Evolutionary conservation across 1,140 invertebrate species (phyloP), one percentile per base, ranked within the genome.

Genomic region (Hermetia illucens): DNA sequence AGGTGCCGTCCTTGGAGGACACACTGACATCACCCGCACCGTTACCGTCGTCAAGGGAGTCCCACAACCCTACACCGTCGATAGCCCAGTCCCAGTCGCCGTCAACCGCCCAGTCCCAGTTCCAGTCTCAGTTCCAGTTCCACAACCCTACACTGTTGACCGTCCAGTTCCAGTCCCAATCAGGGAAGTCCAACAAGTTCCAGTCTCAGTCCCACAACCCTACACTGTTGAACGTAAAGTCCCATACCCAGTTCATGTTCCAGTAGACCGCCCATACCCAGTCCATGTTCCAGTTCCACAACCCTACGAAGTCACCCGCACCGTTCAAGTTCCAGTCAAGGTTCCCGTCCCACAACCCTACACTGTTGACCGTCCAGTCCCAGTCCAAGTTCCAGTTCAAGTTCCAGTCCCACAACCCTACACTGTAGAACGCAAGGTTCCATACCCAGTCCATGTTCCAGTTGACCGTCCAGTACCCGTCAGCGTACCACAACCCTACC

Each of bases 11-110:
- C 66, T 67, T 44, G 69, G 66, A 38, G 64, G 62, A 41, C 66
- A 67, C 49, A 65, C 66, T 50, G 68, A 75, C 46, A 68, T 78
- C 44, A 66, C 76, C 47, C 83, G 77, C 56, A 81, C 77, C 39
- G 64, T 82, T 49, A 79, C 77, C 21, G 61, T 82, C 15, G 69
- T 77, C 30, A 82, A 82, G 57, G 75, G 75, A 49, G 69, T 76
- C 24, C 68, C 72, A 36, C 61, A 73, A 36, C 71, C 74, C 34
- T 70, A 72, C 39, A 69, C 75, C 38, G 74, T 79, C 21, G 72
- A 75, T 39, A 70, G 64, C 25, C 66, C 68, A 25, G 61, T 71
- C n/a, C 72, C 71, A 12, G 65, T 68, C 48, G 64, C 71, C 34
- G 74, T 79, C 22, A 72, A 77, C 49, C 75, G 69, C 44, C 73